Conservation (phyloP, 2,113 vertebrate genomes). For the Castor canadensis region DNA sequence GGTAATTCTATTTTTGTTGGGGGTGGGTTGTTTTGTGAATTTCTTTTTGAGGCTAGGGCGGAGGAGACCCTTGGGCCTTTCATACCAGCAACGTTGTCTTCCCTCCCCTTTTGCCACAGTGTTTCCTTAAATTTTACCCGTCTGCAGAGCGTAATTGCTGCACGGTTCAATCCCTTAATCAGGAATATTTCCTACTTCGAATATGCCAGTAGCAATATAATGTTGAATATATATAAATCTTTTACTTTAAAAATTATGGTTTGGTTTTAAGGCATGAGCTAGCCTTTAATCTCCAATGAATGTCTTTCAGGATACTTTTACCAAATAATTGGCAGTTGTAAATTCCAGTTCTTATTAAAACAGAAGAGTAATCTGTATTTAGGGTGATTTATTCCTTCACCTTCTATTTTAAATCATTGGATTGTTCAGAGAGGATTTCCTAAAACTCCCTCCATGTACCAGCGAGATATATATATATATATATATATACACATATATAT, state of each 20-base stretch:
- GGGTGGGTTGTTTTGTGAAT: conserved; percentile 65
- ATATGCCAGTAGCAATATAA: conserved; percentile 41
- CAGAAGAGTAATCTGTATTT: conserved; percentile 58
- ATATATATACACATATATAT: too few species aligned
- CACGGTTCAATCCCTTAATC: conserved; percentile 76
- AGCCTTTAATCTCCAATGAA: conserved; percentile 44
- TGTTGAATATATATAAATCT: conserved; percentile 63
- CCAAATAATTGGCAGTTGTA: conserved; percentile 70
- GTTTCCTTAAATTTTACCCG: conserved; percentile 39
- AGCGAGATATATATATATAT: too few species aligned
- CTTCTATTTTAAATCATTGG: conserved; percentile 72
- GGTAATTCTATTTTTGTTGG: conserved; percentile 44
- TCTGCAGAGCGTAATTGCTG: conserved; percentile 81
- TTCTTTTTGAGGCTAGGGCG: conserved; percentile 46
- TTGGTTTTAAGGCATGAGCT: conserved; percentile 48
- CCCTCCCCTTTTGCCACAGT: conserved; percentile 66
- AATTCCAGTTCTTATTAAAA: conserved; percentile 63
- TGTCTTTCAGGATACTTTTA: conserved; percentile 50
- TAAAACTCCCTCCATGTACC: too few species aligned
- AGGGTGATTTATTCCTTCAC: conserved; percentile 63
- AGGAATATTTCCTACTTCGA: conserved; percentile 73
- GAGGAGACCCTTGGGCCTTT: conserved; percentile 77
- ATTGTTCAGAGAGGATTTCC: conserved; percentile 71
- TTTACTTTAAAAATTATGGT: conserved; percentile 60
- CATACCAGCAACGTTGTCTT: conserved; percentile 65